Percentiles rank a stretch among this genome's conserved stretches.
Evolutionary conservation across 1,140 invertebrate species (phyloP).

Genomic region (Eupristina koningsbergeri): DNA sequence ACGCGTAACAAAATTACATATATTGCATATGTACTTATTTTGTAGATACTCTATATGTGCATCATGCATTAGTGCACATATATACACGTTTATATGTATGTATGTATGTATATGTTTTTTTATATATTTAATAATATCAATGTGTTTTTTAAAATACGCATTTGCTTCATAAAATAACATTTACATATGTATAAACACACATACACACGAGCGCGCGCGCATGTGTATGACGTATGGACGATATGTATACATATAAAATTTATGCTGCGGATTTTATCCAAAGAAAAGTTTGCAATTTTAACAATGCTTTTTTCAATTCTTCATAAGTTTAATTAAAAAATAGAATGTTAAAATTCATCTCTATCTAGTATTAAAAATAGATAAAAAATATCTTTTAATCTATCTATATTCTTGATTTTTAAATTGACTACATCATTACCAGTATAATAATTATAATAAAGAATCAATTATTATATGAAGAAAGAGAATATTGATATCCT

Average conservation of each 20-base stretch:
- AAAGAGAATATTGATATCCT: no score
- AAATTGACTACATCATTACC: not conserved
- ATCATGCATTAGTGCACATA: no score
- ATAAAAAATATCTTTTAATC: not conserved
- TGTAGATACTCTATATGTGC: no score
- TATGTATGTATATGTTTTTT: no score
- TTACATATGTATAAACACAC: conserved; percentile 29
- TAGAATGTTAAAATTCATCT: conserved; percentile 28
- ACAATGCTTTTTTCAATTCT: not conserved
- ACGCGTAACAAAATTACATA: no score
- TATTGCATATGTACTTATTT: no score
- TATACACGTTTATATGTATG: no score
- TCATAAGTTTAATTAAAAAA: not conserved
- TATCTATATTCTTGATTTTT: not conserved
- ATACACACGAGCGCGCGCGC: no score
- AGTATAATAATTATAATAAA: conserved; percentile 6
- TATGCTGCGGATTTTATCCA: not conserved
- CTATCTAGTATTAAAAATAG: not conserved
- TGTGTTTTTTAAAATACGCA: conserved; percentile 46
- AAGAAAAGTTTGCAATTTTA: conserved; percentile 23
- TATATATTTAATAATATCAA: conserved; percentile 51
- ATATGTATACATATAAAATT: not conserved
- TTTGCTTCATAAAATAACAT: conserved; percentile 46
- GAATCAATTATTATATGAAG: no score
- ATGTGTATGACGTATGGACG: no score